These are phyloP conservation scores for Potamarius usumacintae DNA, from an alignment of 2,113 vertebrate species.

Conservation along the genomic window DNA sequence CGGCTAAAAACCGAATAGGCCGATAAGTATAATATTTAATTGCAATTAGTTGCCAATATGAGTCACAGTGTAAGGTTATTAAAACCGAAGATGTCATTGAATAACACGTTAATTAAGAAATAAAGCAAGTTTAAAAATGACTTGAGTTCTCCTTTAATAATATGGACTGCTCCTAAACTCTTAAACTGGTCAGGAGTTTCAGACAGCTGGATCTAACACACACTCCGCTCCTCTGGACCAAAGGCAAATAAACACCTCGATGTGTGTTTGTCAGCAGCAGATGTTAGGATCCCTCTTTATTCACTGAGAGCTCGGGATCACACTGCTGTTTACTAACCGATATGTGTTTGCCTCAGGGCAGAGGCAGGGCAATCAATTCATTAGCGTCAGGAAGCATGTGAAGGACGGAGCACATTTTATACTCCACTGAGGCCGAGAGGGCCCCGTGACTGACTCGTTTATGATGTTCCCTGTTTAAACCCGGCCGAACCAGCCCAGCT, in stretches of 20 bases:
- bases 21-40: too few species aligned
- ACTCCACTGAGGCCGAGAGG: background rate
- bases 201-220: background rate
- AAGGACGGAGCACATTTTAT: background rate
- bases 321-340: constrained; percentile 44
- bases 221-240: background rate
- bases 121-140: too few species aligned
- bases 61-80: too few species aligned
- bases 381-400: background rate
- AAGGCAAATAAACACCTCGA: constrained; percentile 45
- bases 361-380: constrained; percentile 29
- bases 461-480: constrained; percentile 3
- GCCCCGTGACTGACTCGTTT: background rate
- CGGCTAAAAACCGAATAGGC: too few species aligned
- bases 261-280: constrained; percentile 49
- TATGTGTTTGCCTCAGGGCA: constrained; percentile 6
- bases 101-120: too few species aligned
- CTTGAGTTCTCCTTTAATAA: too few species aligned
- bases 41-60: too few species aligned
- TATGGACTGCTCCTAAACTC: too few species aligned
- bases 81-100: too few species aligned
- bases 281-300: constrained; percentile 30
- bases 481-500: background rate
- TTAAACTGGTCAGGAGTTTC: background rate
- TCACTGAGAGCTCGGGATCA: background rate